Base-by-base conservation (phyloP, 2,888 invertebrate genomes). In the Spodoptera littoralis region DNA sequence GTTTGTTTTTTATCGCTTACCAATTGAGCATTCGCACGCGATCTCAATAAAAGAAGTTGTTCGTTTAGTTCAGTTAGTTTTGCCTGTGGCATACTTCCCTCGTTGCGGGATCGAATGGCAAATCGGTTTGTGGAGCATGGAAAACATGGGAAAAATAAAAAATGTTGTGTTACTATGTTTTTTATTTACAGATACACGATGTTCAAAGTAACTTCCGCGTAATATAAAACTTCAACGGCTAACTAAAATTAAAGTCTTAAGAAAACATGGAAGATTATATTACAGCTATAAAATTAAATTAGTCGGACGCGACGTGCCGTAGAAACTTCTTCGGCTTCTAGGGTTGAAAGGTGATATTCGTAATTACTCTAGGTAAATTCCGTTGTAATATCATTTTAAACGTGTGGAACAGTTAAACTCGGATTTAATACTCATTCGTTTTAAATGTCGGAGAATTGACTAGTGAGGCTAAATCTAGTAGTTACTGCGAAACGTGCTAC, bases 41-140 rank as follows among this genome's bases (percentile, higher is more conserved):
- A 78, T 73, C 43, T 54, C 63, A 77, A 78, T 78, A 73, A 77
- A 77, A 70, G 54, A 70, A 77, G 70, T 75, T 73, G 66, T 75
- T 67, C 70, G 66, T 73, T 75, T 63, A 65, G 75, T 67, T 75
- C 50, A 60, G 64, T 59, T 68, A 60, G 65, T 72, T 63, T 53
- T 56, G 60, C 54, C 65, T 56, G 56, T 13, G 54, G 63, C 65
- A 57, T 48, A 58, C 50, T 68, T 54, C 27, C 50, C 57, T 56
- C 51, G 58, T 60, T 57, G 48, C 6, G 51, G 52, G 47, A 65
- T 60, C 58, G 48, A 63, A 73, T 63, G 47, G 73, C 50, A 64
- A 62, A 66, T 66, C 52, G 44, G 45, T 64, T 71, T 63, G 3
- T 43, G 60, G 48, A 73, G 49, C 36, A 60, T 56, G 30, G 55